phyloP scores from a whole-genome alignment of 2,888 invertebrate genomes.

The Allygus modestus region DNA sequence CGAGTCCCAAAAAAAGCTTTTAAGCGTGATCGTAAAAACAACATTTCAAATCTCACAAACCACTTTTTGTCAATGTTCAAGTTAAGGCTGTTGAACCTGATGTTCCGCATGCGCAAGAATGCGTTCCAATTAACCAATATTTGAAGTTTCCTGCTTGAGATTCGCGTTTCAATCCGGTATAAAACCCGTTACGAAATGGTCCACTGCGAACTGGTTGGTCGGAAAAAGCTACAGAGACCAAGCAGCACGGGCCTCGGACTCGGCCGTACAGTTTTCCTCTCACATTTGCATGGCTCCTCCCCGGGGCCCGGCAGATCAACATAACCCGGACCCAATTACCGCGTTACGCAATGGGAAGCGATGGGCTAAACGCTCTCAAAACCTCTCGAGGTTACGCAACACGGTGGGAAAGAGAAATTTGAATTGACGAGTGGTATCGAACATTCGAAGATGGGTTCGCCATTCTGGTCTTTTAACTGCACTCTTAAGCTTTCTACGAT shows the following conservation, averaged over 20 bases:
- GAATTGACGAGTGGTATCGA: conserved; percentile 15
- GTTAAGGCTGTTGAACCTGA: background rate
- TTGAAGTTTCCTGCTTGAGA: background rate
- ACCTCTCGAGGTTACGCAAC: conserved; percentile 7
- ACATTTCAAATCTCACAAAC: too few relatives aligned
- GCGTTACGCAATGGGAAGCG: background rate
- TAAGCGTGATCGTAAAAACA: too few relatives aligned
- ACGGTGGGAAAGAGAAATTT: conserved; percentile 34
- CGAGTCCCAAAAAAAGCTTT: too few relatives aligned
- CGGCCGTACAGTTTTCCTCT: background rate
- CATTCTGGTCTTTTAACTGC: conserved; percentile 23
- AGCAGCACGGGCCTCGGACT: background rate
- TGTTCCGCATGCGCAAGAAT: background rate
- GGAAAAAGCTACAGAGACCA: background rate
- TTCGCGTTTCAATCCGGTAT: background rate
- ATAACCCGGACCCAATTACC: conserved; percentile 39
- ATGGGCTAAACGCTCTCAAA: conserved; percentile 32
- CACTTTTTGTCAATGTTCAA: background rate
- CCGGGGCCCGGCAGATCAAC: background rate
- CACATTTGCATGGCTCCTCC: background rate
- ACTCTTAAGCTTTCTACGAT: conserved; percentile 24
- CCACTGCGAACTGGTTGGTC: too few relatives aligned
- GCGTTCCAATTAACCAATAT: background rate
- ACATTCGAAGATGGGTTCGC: conserved; percentile 40
- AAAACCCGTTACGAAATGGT: too few relatives aligned